phyloP scores from a whole-genome alignment of 2,113 vertebrate genomes.

The Myotis davidii region DNA sequence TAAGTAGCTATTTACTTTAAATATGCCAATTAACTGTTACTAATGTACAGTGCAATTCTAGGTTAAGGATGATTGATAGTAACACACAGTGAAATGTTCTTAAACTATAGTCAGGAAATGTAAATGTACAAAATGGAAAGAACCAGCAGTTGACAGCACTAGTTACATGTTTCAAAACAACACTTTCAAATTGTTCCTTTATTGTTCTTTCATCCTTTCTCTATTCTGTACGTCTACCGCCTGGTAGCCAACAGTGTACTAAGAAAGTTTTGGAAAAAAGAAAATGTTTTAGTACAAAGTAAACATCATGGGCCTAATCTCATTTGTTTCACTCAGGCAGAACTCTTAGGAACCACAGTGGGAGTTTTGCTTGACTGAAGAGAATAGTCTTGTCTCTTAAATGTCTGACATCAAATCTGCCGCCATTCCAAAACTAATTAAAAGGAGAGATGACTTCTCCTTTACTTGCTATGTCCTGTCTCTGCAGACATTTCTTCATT shows the following conservation, averaged over 20 bases:
- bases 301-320: constrained; percentile 60
- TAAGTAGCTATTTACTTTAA: constrained; percentile 89
- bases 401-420: constrained; percentile 60
- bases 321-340: constrained; percentile 70
- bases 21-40: constrained; percentile 88
- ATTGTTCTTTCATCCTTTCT: constrained; percentile 78
- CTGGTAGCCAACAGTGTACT: constrained; percentile 62
- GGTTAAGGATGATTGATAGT: constrained; percentile 87
- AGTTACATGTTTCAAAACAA: constrained; percentile 86
- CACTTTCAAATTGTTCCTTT: constrained; percentile 78
- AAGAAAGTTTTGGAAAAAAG: constrained; percentile 61
- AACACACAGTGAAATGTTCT: constrained; percentile 84
- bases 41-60: constrained; percentile 85
- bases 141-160: constrained; percentile 79
- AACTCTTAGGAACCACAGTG: constrained; percentile 64
- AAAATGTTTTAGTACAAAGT: constrained; percentile 47
- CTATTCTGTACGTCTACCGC: constrained; percentile 43
- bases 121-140: constrained; percentile 81
- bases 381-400: constrained; percentile 67
- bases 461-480: background rate
- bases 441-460: constrained; percentile 64
- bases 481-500: constrained; percentile 47
- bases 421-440: constrained; percentile 72
- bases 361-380: constrained; percentile 71
- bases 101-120: constrained; percentile 84